These are phyloP conservation scores for Glaucomys volans DNA, from an alignment of 2,113 vertebrate species.

Conservation along the genomic window DNA sequence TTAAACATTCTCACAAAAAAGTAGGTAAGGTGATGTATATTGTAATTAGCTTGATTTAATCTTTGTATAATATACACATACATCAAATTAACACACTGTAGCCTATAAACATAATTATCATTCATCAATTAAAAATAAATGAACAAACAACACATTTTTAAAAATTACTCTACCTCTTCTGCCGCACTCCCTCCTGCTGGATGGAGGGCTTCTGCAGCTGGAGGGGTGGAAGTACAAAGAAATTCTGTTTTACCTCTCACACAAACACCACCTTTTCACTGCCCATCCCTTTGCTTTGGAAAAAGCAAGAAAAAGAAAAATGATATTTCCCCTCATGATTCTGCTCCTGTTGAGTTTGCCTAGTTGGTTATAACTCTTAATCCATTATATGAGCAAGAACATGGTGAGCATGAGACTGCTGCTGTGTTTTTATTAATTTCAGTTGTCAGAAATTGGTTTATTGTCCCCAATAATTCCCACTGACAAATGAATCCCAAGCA, in stretches of 20 bases:
- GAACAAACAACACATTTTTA: background rate
- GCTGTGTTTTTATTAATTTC: background rate
- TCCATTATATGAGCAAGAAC: background rate
- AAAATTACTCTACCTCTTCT: background rate
- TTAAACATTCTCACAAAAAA: background rate
- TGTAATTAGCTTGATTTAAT: background rate
- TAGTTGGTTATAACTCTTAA: background rate
- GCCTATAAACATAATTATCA: background rate
- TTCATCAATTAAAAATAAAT: background rate
- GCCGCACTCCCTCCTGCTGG: no score
- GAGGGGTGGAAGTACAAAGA: background rate
- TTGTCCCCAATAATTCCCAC: background rate
- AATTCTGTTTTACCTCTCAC: no score
- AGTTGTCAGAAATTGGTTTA: background rate
- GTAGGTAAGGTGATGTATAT: background rate
- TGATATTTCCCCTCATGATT: background rate
- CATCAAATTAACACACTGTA: background rate
- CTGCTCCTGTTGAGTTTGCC: background rate
- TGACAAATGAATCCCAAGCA: background rate
- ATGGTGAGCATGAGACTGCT: background rate
- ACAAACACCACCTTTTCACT: background rate
- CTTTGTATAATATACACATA: background rate
- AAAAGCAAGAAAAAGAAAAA: background rate
- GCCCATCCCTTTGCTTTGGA: background rate
- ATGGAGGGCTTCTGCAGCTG: fast-evolving